Conservation (phyloP, 2,113 vertebrate species). For the Crotophaga sulcirostris region DNA sequence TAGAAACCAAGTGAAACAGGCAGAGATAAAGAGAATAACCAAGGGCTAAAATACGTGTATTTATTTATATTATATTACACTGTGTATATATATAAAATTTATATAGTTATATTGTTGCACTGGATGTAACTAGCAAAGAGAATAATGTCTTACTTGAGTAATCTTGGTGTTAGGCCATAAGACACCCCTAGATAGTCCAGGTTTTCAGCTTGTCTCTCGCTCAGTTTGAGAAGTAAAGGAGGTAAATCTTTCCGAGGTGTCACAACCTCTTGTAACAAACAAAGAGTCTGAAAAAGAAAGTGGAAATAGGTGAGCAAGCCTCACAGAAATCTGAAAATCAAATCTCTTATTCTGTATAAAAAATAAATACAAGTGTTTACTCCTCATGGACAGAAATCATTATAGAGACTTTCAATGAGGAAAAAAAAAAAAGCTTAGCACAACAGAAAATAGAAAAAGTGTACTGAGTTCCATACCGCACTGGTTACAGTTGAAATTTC, state of each 20-base stretch:
- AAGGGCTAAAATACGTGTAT: neutral
- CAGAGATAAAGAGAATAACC: neutral
- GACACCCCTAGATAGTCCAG: slow-evolving; percentile 96
- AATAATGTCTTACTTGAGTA: slow-evolving; percentile 85
- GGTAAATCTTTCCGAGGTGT: slow-evolving; percentile 91
- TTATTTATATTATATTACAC: neutral
- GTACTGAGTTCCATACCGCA: slow-evolving; percentile 78
- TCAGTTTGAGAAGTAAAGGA: slow-evolving; percentile 92
- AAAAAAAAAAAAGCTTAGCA: neutral
- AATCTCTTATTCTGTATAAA: neutral
- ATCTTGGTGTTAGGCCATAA: slow-evolving; percentile 89
- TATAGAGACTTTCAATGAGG: neutral
- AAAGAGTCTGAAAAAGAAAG: slow-evolving; percentile 81
- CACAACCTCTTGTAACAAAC: slow-evolving; percentile 91
- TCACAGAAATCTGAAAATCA: neutral
- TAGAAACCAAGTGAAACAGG: neutral
- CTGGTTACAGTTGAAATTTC: slow-evolving; percentile 88
- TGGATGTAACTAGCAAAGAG: neutral
- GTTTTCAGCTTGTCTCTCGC: slow-evolving; percentile 88
- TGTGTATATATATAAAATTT: neutral
- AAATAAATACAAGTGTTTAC: neutral
- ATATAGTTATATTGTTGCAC: neutral
- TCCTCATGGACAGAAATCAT: neutral
- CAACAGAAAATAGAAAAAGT: neutral
- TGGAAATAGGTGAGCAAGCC: neutral